phyloP scores from a whole-genome alignment of 2,888 invertebrate genomes.

The Acrobasis repandana region DNA sequence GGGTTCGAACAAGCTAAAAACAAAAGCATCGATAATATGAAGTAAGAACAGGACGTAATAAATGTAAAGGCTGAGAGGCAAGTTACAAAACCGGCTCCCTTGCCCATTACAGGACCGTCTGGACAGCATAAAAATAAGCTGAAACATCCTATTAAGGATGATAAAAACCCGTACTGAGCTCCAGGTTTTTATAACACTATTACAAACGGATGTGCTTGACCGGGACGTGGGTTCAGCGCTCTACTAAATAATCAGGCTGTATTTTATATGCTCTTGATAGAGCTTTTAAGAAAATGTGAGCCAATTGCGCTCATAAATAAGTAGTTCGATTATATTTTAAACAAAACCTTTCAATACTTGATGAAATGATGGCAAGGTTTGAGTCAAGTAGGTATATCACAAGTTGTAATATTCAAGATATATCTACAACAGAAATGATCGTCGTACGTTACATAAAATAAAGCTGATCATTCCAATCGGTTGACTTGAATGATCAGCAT shows the following conservation, averaged over 20 bases:
- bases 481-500: too few relatives aligned
- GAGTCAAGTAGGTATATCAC: too few relatives aligned
- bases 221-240: conserved; percentile 2
- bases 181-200: conserved; percentile 35
- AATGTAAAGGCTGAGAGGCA: conserved; percentile 50
- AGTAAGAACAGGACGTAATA: conserved; percentile 64
- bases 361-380: too few relatives aligned
- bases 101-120: conserved; percentile 54
- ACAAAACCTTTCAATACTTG: too few relatives aligned
- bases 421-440: not conserved
- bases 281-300: not conserved
- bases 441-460: too few relatives aligned
- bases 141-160: conserved; percentile 27
- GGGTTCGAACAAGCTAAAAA: conserved; percentile 36
- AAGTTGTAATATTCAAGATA: not conserved
- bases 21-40: conserved; percentile 51
- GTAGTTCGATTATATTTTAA: too few relatives aligned
- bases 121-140: conserved; percentile 37
- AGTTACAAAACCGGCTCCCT: conserved; percentile 65
- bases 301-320: too few relatives aligned
- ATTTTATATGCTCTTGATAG: not conserved
- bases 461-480: too few relatives aligned
- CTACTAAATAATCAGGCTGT: conserved; percentile 12
- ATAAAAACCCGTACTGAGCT: conserved; percentile 13
- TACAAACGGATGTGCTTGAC: conserved; percentile 27